A percentile compares a stretch with the other conserved stretches of the same genome.
phyloP scores from a whole-genome alignment of 2,888 invertebrate species.

The Trichopria drosophilae region DNA sequence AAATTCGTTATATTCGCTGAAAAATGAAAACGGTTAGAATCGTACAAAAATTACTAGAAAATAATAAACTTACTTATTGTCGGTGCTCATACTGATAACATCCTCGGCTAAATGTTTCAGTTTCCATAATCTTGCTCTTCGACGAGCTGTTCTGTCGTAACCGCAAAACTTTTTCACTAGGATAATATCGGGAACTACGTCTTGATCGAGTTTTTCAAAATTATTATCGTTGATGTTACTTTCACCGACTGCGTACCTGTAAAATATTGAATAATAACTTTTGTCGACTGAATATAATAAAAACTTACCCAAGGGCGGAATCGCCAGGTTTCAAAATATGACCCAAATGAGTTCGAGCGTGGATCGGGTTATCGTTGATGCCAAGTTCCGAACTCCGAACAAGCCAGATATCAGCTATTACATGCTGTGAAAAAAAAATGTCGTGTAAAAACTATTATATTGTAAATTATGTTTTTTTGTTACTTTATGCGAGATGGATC shows the following conservation, averaged over 20 bases:
- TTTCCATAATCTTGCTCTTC: constrained; percentile 86
- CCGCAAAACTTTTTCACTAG: constrained; percentile 91
- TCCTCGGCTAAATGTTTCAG: constrained; percentile 82
- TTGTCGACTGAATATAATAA: too few species aligned
- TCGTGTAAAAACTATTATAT: constrained; percentile 4
- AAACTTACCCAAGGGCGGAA: constrained; percentile 83
- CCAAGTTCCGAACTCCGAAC: constrained; percentile 86
- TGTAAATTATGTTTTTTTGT: too few species aligned
- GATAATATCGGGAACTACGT: constrained; percentile 82
- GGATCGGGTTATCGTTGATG: constrained; percentile 76
- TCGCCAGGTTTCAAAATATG: constrained; percentile 92
- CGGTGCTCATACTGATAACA: constrained; percentile 65
- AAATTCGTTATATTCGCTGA: constrained; percentile 91
- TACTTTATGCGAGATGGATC: constrained; percentile 78
- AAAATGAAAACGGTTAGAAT: too few species aligned
- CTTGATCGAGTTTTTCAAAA: constrained; percentile 78
- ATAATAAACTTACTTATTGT: constrained; percentile 63
- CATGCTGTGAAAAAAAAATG: constrained; percentile 63
- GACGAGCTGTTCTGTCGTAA: constrained; percentile 67
- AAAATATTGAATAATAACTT: too few species aligned
- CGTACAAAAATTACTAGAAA: too few species aligned
- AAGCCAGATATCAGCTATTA: constrained; percentile 91
- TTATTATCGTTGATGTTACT: constrained; percentile 89
- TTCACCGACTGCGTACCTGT: constrained; percentile 84
- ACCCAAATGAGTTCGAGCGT: constrained; percentile 91